A percentile compares a stretch with the other conserved stretches of the same genome.
Conservation (phyloP, 2,888 invertebrate species). For the Allacma fusca region DNA sequence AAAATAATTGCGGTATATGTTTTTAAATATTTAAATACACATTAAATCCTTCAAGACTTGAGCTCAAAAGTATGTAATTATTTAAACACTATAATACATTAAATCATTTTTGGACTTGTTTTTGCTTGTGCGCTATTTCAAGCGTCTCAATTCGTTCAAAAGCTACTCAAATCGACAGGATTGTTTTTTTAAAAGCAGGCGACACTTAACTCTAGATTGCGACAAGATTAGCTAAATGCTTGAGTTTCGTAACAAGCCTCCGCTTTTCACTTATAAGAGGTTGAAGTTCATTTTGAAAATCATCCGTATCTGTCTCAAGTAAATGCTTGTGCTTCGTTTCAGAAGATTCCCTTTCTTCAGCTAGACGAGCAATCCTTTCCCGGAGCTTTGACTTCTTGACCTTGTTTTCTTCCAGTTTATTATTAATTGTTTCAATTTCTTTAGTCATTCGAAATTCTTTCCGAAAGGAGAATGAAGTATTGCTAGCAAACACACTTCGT, state of each 20-base stretch:
- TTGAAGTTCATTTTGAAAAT: constrained; percentile 4
- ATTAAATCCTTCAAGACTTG: no score
- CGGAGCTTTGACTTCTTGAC: background rate
- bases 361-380: background rate
- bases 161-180: no score
- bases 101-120: no score
- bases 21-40: no score
- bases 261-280: constrained; percentile 29
- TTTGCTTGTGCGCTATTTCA: no score
- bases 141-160: no score
- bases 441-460: constrained; percentile 16
- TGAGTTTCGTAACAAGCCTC: background rate
- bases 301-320: background rate
- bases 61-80: no score
- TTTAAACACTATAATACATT: no score
- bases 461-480: constrained; percentile 9
- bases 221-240: background rate
- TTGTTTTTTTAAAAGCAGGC: no score
- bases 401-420: background rate
- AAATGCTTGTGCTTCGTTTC: background rate
- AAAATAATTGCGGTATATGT: no score
- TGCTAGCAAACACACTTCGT: constrained; percentile 15
- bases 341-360: background rate
- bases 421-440: background rate
- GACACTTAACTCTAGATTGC: no score